Evolutionary conservation across 2,797 vertebrate species (phyloP).

Genomic region (Gila robusta): DNA sequence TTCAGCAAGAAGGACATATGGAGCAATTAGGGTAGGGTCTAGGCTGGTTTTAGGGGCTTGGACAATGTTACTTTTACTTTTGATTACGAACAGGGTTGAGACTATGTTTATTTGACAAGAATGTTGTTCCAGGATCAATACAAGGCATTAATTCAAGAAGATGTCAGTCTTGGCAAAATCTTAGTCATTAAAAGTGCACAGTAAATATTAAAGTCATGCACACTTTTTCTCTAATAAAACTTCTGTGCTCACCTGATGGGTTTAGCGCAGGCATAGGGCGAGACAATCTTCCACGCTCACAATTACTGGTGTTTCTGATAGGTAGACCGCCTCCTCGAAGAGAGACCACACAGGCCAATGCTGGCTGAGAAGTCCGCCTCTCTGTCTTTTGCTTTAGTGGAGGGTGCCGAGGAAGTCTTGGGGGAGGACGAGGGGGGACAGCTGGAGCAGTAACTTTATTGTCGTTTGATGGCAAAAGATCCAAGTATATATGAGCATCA

Average conservation of each 20-base stretch:
- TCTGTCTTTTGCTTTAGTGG: background rate
- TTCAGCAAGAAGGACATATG: background rate
- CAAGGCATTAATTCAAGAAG: background rate
- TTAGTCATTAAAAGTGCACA: background rate
- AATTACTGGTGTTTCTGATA: constrained; percentile 27
- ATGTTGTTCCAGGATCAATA: background rate
- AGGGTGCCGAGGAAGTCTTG: constrained; percentile 3
- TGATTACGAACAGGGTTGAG: background rate
- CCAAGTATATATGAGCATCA: constrained; percentile 51
- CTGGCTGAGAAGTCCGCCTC: constrained; percentile 9
- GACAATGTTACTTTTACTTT: background rate
- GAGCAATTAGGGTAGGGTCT: background rate
- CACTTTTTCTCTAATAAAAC: background rate
- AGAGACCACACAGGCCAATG: constrained; percentile 52
- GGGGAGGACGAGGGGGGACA: constrained; percentile 43
- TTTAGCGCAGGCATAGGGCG: constrained; percentile 7
- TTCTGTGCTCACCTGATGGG: constrained; percentile 24
- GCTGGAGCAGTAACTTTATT: background rate
- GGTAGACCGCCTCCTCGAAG: constrained; percentile 49
- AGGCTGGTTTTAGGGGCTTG: background rate
- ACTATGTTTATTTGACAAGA: background rate
- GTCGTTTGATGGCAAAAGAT: constrained; percentile 53
- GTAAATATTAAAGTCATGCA: background rate
- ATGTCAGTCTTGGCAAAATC: constrained; percentile 8
- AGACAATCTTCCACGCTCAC: constrained; percentile 4